Conservation (phyloP, 2,888 invertebrate species). For the Abrostola tripartita region DNA sequence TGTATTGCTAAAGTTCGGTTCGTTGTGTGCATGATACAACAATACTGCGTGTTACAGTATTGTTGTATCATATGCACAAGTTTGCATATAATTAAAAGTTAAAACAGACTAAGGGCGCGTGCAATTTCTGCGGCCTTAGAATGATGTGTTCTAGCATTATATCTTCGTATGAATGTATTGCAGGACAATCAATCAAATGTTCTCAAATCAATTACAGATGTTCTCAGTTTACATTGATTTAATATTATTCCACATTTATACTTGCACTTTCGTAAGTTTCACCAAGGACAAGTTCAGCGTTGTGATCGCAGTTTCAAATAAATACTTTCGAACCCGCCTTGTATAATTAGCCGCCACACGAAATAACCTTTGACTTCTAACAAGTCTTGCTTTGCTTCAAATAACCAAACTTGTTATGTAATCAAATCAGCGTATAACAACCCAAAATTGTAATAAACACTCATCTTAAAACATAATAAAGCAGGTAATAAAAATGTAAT, state of each 20-base stretch:
- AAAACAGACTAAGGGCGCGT: too few relatives aligned
- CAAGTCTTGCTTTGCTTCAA: slow-evolving; percentile 48
- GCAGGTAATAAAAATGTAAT: background rate
- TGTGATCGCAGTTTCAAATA: slow-evolving; percentile 54
- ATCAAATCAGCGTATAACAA: slow-evolving; percentile 28
- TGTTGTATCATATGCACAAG: too few relatives aligned
- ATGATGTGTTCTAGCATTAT: too few relatives aligned
- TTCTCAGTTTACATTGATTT: slow-evolving; percentile 5
- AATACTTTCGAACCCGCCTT: slow-evolving; percentile 57
- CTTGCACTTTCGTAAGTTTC: slow-evolving; percentile 58
- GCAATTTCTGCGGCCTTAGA: too few relatives aligned
- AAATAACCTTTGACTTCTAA: slow-evolving; percentile 72
- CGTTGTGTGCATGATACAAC: too few relatives aligned
- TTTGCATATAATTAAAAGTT: too few relatives aligned
- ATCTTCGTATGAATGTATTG: too few relatives aligned
- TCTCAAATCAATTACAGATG: background rate
- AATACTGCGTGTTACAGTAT: too few relatives aligned
- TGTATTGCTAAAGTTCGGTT: too few relatives aligned
- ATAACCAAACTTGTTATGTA: slow-evolving; percentile 55
- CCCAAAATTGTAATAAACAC: background rate
- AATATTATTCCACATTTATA: slow-evolving; percentile 29
- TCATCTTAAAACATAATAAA: background rate
- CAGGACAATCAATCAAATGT: background rate
- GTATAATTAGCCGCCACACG: slow-evolving; percentile 72
- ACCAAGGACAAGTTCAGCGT: slow-evolving; percentile 61